Conservation (phyloP, 2,888 invertebrate species). For the Agonopterix heracliana region DNA sequence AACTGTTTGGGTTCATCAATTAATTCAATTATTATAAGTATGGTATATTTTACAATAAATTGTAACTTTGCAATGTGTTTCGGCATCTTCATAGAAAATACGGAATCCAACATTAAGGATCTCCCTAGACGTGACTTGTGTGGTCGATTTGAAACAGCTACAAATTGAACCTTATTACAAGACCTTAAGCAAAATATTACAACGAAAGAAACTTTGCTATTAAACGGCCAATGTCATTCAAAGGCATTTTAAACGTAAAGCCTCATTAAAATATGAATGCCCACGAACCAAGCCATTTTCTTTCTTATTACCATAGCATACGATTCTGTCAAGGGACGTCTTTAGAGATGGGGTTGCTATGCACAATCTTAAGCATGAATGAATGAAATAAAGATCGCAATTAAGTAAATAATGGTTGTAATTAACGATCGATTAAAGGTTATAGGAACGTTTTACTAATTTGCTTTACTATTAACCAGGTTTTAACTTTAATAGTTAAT, state of each 20-base stretch:
- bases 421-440: conserved; percentile 27
- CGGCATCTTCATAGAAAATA: background rate
- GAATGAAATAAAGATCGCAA: conserved; percentile 22
- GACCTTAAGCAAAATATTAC: too few relatives aligned
- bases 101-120: background rate
- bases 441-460: background rate
- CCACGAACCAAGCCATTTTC: too few relatives aligned
- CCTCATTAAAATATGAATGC: too few relatives aligned
- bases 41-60: background rate
- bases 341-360: background rate
- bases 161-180: too few relatives aligned
- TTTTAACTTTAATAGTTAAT: too few relatives aligned
- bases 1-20: too few relatives aligned
- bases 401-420: conserved; percentile 27
- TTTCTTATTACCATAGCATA: too few relatives aligned
- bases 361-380: conserved; percentile 12
- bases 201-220: too few relatives aligned
- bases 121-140: background rate
- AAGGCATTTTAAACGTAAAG: too few relatives aligned
- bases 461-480: background rate
- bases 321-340: too few relatives aligned
- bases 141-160: background rate
- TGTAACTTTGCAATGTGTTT: background rate
- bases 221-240: too few relatives aligned
- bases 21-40: too few relatives aligned